Conservation (phyloP, 2,797 vertebrate genomes). For the Antrozous pallidus region DNA sequence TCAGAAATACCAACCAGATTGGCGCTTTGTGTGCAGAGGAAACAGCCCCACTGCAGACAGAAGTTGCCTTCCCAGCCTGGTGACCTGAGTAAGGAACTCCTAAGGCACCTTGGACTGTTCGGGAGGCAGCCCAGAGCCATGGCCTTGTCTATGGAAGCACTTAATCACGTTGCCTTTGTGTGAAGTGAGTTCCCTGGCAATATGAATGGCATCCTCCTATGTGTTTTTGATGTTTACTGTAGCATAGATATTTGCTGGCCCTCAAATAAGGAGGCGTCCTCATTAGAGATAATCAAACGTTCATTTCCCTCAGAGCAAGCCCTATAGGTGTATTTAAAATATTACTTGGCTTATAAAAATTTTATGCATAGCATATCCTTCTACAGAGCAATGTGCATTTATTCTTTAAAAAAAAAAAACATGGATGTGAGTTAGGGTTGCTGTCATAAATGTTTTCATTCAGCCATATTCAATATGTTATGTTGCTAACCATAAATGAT, state of each 20-base stretch:
- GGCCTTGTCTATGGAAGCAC: background rate
- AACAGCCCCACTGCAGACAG: background rate
- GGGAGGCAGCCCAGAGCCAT: background rate
- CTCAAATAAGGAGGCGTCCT: background rate
- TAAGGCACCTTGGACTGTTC: background rate
- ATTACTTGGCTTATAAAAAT: background rate
- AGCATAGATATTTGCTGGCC: background rate
- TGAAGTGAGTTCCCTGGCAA: background rate
- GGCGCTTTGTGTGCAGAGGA: background rate
- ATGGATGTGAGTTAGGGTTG: background rate
- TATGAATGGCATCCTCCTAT: background rate
- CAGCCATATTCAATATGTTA: background rate
- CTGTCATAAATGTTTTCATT: constrained; percentile 34
- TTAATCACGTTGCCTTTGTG: background rate
- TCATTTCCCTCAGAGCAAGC: background rate
- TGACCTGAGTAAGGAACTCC: background rate
- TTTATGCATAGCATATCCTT: background rate
- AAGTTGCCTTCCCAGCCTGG: background rate
- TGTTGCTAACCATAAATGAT: constrained; percentile 40
- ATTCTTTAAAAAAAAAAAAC: background rate
- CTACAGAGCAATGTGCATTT: background rate
- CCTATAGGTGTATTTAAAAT: background rate
- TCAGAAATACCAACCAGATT: background rate
- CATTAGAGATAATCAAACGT: background rate
- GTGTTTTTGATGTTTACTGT: background rate